Evolutionary conservation across 2,113 vertebrate species (phyloP).

Genomic region (Ameiurus melas): DNA sequence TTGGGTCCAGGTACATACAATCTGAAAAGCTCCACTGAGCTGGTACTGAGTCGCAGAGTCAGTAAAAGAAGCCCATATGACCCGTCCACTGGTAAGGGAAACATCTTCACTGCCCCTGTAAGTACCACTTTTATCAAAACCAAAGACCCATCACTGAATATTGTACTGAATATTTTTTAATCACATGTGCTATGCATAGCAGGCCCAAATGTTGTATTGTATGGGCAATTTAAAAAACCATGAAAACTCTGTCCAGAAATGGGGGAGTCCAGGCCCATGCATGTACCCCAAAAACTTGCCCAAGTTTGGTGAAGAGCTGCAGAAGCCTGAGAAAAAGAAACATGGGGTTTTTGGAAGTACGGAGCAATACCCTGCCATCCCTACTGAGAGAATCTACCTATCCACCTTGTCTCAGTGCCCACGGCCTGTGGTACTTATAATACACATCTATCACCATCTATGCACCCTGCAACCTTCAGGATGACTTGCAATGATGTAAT

Average conservation of each 20-base stretch:
- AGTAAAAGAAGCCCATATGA: slow-evolving; percentile 60
- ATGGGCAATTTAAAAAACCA: neutral
- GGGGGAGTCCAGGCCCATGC: slow-evolving; percentile 42
- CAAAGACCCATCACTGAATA: neutral
- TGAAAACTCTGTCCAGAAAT: slow-evolving; percentile 54
- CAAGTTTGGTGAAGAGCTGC: slow-evolving; percentile 66
- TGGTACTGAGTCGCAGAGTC: slow-evolving; percentile 39
- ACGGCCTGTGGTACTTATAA: slow-evolving; percentile 63
- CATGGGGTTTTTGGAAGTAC: slow-evolving; percentile 68
- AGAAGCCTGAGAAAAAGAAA: slow-evolving; percentile 60
- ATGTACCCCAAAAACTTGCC: slow-evolving; percentile 43
- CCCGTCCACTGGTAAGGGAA: slow-evolving; percentile 55
- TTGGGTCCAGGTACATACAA: slow-evolving; percentile 71
- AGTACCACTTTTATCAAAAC: slow-evolving; percentile 5
- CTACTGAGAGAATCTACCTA: slow-evolving; percentile 69
- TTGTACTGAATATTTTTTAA: neutral
- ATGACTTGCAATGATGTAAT: neutral
- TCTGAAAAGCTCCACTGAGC: slow-evolving; percentile 58
- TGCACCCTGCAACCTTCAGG: neutral
- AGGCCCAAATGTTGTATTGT: neutral
- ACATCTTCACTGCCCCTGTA: slow-evolving; percentile 63
- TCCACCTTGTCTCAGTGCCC: slow-evolving; percentile 63
- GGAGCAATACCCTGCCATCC: slow-evolving; percentile 52
- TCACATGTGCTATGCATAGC: neutral
- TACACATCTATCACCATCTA: neutral